Conservation (phyloP, 1,140 invertebrate genomes). For the Pachypsylla venusta region DNA sequence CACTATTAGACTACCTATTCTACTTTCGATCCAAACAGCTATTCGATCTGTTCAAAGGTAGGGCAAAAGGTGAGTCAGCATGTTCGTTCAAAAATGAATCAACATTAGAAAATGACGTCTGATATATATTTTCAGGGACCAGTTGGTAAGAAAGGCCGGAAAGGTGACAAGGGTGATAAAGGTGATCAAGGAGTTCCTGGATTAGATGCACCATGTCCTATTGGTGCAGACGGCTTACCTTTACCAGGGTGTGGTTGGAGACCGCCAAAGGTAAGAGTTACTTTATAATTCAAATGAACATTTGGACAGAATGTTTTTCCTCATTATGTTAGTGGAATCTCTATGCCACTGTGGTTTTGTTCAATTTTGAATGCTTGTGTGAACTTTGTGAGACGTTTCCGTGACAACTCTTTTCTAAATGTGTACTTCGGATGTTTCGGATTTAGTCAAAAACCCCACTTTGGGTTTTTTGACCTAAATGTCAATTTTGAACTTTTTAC, state of each 20-base stretch:
- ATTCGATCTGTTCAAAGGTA: background rate
- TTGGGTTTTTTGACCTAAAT: too few species aligned
- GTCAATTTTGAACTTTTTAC: too few species aligned
- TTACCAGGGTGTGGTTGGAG: conserved; percentile 88
- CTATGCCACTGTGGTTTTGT: too few species aligned
- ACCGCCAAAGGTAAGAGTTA: conserved; percentile 50
- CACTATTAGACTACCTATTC: too few species aligned
- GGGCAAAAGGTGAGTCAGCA: background rate
- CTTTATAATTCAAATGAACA: conserved; percentile 1
- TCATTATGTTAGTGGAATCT: too few species aligned
- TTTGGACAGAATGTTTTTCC: conserved; percentile 9
- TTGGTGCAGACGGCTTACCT: conserved; percentile 84
- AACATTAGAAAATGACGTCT: background rate
- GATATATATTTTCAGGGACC: conserved; percentile 47
- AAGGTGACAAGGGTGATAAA: conserved; percentile 79
- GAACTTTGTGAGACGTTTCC: too few species aligned
- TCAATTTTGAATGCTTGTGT: too few species aligned
- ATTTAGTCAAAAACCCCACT: too few species aligned
- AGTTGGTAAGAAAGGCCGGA: conserved; percentile 71
- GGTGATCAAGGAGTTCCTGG: conserved; percentile 92
- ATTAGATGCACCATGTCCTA: conserved; percentile 89
- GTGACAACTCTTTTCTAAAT: too few species aligned
- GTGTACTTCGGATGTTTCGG: too few species aligned
- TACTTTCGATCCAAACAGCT: too few species aligned
- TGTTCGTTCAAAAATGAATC: background rate